Evolutionary conservation across 2,888 invertebrate genomes (phyloP), one percentile per base, ranked within the genome.

Genomic region (Amphipyra tragopoginis): DNA sequence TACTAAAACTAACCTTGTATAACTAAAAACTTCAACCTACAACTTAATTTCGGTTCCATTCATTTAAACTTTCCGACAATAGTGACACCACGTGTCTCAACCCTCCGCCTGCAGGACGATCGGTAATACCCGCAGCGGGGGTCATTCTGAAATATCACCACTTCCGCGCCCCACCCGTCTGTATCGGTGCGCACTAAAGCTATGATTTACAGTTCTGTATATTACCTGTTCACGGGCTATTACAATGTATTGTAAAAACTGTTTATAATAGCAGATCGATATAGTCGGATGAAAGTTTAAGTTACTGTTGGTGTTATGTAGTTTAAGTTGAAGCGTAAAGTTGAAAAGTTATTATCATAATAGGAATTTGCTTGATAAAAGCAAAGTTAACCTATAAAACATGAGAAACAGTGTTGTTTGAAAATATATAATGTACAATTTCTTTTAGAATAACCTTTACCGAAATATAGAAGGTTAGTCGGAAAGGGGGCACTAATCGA

Each of bases 101-200:
- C 57, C 50, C 54, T 40, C 36, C 60, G 44, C 50, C 58, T 60
- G 67, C 71, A 49, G 26, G 36, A 33, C 53, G 48, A 53, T 58
- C 53, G 48, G 21, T 58, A 55, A 48, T 58, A 39, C 52, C 56
- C 67, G 62, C 65, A 59, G 52, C 59, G 60, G 57, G 72, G 77
- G 70, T 71, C 70, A 70, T 54, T 68, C 72, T 75, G 70, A 75
- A 71, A 74, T 75, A 79, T 65, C 55, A 63, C 53, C 53, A 44
- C 40, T 50, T 65, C 71, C 65, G 39, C 72, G 54, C 72, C 72
- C 50, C 61, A 45, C 43, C 63, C 68, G 67, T 64, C 62, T 77
- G 73, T 72, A 76, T 79, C 65, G 77, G 71, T 55, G 60, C 38
- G 59, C 34, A 57, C 45, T 65, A 65, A 64, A 67, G 60, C 72